Base-by-base conservation (phyloP, 2,797 vertebrate genomes). In the Spinus pinus region DNA sequence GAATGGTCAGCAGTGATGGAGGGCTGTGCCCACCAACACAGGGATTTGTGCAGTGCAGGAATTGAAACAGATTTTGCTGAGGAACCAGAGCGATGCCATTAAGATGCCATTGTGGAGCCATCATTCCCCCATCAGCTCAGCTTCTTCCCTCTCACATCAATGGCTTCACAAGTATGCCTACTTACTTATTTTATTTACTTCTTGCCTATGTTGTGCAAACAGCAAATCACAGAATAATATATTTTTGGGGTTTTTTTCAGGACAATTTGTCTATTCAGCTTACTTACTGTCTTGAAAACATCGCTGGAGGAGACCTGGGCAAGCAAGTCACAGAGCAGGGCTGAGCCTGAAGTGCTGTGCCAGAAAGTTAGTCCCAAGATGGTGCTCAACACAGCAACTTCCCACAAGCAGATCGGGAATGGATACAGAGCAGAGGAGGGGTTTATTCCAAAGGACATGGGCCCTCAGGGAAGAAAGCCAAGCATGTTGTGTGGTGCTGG, bases 401-500 rank as follows among this genome's bases (percentile, higher is more conserved):
- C 33, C 72, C 44, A 24, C 0, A 0, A 33, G 15, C 37, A 53
- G 9, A 7, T 10, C 5, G 7, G 17, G 58, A 23, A 49, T 31
- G 22, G 41, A 33, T 53, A 20, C 9, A 42, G n/a, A 75, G 24
- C 42, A 65, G 28, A 54, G 44, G 46, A 61, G 18, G 8, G 9
- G 3, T 31, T 87, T 54, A 37, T 33, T 71, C 58, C 5, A 3
- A 46, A 57, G 44, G 42, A 60, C 28, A 7, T 5, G 22, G 37
- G 16, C 19, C 53, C 30, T 28, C 2, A 2, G 47, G 33, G 23
- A 57, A 74, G 62, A 88, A 88, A 84, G 42, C 31, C 12, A 33
- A 58, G 37, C 30, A 6, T 8, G 23, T 6, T 51, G 31, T 37
- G 27, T 39, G 46, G 30, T 33, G 58, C 8, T 35, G 21, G 47